Base-by-base conservation (phyloP, 2,113 vertebrate species). In the Platycercus adscitus region DNA sequence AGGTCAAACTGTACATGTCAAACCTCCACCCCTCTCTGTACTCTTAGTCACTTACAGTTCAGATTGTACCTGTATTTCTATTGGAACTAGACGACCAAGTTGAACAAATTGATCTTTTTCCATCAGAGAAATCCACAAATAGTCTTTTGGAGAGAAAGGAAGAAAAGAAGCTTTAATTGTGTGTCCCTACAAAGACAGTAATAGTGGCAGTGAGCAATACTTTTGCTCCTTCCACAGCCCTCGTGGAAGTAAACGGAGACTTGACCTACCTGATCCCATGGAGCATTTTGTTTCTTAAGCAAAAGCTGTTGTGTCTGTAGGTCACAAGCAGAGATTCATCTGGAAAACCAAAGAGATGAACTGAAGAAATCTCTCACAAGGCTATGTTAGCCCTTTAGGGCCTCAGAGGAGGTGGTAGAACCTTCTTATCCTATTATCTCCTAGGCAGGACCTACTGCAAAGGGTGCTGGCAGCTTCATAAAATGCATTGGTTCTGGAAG, bases 1-100 rank as follows among this genome's bases (percentile, higher is more conserved):
- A 31, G 86, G 94, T 87, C 93, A 95, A 85, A 44, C 33, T 93
- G 94, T 88, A 55, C 73, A 0, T 84, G 91, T 69, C 81, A 95
- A 93, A 91, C n/a, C 53, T 92, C 78, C 31, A n/a, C 46, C 20
- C n/a, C 26, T 78, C 91, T 81, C 78, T 89, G 72, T 24, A 46
- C 23, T 68, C 52, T 47, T 49, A 63, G 35, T 79, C 65, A 65
- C 72, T 81, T 47, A 60, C 55, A 13, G 33, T 88, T 92, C 17
- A 81, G 17, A 75, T 88, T 12, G 2, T 53, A 65, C 72, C 44
- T 94, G 33, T 55, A 56, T 76, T 95, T 82, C 63, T 71, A 26
- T 61, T 73, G 60, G 26, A 85, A 85, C 31, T 72, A 11, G 23
- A 47, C 68, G 17, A 76, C 47, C 79, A 75, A 79, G 24, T 37